phyloP scores from a whole-genome alignment of 2,113 vertebrate species.

The Regulus satrapa region DNA sequence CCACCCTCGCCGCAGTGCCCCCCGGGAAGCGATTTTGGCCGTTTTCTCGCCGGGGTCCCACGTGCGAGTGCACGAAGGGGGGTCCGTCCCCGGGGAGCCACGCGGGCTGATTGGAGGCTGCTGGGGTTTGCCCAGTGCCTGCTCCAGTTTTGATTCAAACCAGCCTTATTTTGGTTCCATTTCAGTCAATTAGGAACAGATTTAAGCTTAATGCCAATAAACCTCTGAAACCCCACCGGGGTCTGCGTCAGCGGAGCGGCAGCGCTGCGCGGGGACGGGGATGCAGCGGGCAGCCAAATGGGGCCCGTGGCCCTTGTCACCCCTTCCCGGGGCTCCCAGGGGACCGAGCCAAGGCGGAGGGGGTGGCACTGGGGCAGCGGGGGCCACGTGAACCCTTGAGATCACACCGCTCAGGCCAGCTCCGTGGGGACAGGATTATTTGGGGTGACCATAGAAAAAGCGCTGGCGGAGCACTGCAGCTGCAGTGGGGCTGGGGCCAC shows the following conservation, averaged over 20 bases:
- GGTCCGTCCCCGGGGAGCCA: not conserved
- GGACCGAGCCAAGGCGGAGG: accelerated
- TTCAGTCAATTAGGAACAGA: slow-evolving; percentile 66
- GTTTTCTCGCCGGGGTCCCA: not conserved
- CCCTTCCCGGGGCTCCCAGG: not conserved
- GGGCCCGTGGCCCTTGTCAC: not conserved
- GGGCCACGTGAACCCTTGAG: not conserved
- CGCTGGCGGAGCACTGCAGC: accelerated
- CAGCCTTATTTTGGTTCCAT: slow-evolving; percentile 64
- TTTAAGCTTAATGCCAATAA: slow-evolving; percentile 67
- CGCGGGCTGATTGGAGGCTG: slow-evolving; percentile 20
- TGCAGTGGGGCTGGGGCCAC: not conserved
- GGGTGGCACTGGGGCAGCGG: not conserved
- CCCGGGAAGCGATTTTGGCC: not conserved
- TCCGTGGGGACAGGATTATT: not conserved
- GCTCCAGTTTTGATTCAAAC: slow-evolving; percentile 48
- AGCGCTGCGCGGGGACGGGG: slow-evolving; percentile 12
- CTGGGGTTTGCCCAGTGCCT: slow-evolving; percentile 49
- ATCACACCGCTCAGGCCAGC: not conserved
- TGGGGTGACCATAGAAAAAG: not conserved
- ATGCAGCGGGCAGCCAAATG: slow-evolving; percentile 9
- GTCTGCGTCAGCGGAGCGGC: slow-evolving; percentile 50
- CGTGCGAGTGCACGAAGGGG: not conserved
- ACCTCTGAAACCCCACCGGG: slow-evolving; percentile 48
- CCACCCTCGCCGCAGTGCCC: not conserved